Conservation (phyloP, 35 echinoderm and acorn worm species). For the Lytechinus variegatus region DNA sequence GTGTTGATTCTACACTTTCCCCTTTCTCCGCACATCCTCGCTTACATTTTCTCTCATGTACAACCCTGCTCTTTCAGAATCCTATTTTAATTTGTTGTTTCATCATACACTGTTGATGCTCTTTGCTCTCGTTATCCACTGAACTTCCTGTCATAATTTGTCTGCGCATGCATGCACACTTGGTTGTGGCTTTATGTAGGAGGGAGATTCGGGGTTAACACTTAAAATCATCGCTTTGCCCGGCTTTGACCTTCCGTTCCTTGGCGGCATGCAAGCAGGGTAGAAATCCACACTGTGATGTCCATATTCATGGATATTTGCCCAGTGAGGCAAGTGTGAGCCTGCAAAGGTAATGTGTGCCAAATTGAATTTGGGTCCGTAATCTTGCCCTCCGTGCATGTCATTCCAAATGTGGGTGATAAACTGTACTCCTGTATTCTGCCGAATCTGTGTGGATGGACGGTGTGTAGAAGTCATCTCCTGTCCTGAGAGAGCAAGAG, state of each 20-base stretch:
- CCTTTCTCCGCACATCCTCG: too few relatives aligned
- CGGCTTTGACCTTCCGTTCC: background rate
- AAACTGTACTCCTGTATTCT: background rate
- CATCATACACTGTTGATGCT: background rate
- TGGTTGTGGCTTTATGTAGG: background rate
- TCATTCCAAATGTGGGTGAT: conserved; percentile 2
- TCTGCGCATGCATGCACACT: background rate
- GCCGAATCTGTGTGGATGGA: background rate
- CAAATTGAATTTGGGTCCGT: conserved; percentile 12
- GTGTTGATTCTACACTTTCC: too few relatives aligned
- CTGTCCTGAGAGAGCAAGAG: background rate
- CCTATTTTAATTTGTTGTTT: background rate
- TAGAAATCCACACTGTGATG: conserved; percentile 2
- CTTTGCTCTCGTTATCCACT: background rate
- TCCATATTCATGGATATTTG: conserved; percentile 5
- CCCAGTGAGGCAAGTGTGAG: conserved; percentile 7
- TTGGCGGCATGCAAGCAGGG: background rate
- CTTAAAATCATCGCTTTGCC: background rate
- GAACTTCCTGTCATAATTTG: background rate
- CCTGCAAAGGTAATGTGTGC: conserved; percentile 1
- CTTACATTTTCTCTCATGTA: too few relatives aligned
- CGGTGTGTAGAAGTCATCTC: background rate
- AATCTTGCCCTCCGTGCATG: conserved; percentile 16
- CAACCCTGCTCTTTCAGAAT: too few relatives aligned
- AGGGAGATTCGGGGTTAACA: background rate